These are phyloP conservation scores for Sciurus carolinensis DNA, from an alignment of 2,797 vertebrate species.

Conservation along the genomic window DNA sequence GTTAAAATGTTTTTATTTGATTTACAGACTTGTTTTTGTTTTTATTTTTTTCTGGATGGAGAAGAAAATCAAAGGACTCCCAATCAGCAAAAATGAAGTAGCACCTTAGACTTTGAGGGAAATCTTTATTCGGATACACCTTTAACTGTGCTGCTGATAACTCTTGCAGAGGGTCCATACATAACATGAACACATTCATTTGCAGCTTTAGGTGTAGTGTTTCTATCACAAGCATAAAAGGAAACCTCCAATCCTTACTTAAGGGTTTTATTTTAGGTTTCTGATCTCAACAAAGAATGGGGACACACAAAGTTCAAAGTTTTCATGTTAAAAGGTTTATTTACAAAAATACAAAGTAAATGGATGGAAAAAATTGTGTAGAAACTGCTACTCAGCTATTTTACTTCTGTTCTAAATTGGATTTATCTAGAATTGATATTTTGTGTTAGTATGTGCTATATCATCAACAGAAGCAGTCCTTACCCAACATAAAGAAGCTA, in stretches of 20 bases:
- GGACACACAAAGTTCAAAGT: conserved; percentile 74
- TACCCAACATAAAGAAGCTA: conserved; percentile 79
- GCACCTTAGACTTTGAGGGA: not conserved
- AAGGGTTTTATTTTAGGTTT: conserved; percentile 79
- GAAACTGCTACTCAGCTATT: conserved; percentile 88
- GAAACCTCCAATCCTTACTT: conserved; percentile 57
- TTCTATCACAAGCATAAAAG: conserved; percentile 54
- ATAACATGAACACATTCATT: not conserved
- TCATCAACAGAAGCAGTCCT: conserved; percentile 83
- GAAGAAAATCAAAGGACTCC: not conserved
- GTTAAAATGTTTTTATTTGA: conserved; percentile 12
- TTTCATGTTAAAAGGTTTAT: conserved; percentile 87
- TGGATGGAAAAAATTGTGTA: conserved; percentile 88
- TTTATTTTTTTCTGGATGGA: not conserved
- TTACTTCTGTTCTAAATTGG: conserved; percentile 88
- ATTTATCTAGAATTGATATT: conserved; percentile 89
- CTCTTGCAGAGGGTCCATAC: not conserved
- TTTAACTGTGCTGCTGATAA: conserved; percentile 36
- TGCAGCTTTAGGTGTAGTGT: conserved; percentile 46
- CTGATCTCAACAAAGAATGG: conserved; percentile 84
- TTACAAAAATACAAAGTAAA: conserved; percentile 88
- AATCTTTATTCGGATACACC: not conserved
- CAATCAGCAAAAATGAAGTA: not conserved
- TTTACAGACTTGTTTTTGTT: not conserved
- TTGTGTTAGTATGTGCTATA: conserved; percentile 87